Percentiles rank a stretch among this genome's conserved stretches.
Evolutionary conservation across 2,888 invertebrate species (phyloP).

Genomic region (Cepaea hortensis): DNA sequence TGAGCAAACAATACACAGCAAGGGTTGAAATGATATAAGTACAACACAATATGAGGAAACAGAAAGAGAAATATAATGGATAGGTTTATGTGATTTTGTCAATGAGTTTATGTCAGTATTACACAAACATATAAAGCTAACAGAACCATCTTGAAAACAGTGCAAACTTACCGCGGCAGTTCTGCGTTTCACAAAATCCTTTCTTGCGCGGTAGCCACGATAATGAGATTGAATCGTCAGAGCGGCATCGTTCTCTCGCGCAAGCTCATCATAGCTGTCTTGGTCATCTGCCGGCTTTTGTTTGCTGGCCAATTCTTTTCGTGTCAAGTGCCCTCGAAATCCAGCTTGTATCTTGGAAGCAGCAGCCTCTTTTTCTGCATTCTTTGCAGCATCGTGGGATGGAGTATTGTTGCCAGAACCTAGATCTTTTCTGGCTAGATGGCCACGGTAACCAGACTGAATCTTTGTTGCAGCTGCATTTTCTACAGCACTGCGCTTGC

Average conservation of each 20-base stretch:
- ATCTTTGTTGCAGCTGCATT: background rate
- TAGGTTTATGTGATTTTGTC: no score
- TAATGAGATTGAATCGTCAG: slow-evolving; percentile 50
- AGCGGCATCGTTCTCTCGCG: slow-evolving; percentile 37
- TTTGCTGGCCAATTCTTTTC: background rate
- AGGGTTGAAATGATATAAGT: no score
- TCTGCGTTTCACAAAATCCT: background rate
- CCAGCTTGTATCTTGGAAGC: slow-evolving; percentile 34
- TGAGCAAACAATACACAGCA: no score
- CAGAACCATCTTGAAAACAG: no score
- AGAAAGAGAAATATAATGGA: no score
- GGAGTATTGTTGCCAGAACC: background rate
- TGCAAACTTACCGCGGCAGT: background rate
- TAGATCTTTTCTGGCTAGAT: background rate
- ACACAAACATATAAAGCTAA: no score
- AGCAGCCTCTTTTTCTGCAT: slow-evolving; percentile 38
- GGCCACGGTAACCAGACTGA: slow-evolving; percentile 4
- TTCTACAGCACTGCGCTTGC: background rate
- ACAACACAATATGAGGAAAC: no score
- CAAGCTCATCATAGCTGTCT: slow-evolving; percentile 24
- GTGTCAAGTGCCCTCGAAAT: slow-evolving; percentile 7
- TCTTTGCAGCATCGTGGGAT: background rate
- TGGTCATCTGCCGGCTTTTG: background rate
- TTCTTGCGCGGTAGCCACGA: slow-evolving; percentile 43
- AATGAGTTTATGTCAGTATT: no score